Percentiles rank a stretch among this genome's conserved stretches.
phyloP scores from a whole-genome alignment of 2,113 vertebrate genomes.

The Acrocephalus kingi region DNA sequence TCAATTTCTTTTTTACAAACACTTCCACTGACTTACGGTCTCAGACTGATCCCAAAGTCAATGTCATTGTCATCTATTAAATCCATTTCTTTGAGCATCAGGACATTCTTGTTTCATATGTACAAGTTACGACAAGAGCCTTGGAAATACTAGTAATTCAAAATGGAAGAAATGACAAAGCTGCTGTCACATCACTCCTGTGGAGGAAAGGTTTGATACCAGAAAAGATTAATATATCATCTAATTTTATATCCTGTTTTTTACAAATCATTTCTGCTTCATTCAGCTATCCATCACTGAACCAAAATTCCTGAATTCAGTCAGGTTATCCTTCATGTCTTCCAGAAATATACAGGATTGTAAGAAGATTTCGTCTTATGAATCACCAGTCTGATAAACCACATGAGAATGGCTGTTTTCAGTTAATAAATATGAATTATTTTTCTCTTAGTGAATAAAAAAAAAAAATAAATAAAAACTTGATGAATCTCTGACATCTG shows the following conservation, averaged over 20 bases:
- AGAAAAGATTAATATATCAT: not conserved
- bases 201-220: not conserved
- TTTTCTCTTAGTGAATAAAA: not conserved
- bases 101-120: not conserved
- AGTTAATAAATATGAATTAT: not conserved
- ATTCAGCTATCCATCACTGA: not conserved
- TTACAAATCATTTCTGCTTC: not conserved
- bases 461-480: slow-evolving; percentile 23
- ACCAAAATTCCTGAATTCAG: not conserved
- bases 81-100: not conserved
- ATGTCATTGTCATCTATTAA: not conserved
- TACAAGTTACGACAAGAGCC: not conserved
- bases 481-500: not conserved
- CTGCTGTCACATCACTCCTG: not conserved
- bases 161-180: not conserved
- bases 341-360: not conserved
- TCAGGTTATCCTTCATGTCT: not conserved
- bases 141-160: not conserved
- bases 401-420: not conserved
- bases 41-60: not conserved
- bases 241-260: not conserved
- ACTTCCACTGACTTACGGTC: not conserved
- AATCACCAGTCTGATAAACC: not conserved
- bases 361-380: not conserved
- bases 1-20: not conserved